Evolutionary conservation across 2,113 vertebrate species (phyloP), one percentile per base, ranked within the genome.

Genomic region (Lasiurus cinereus): DNA sequence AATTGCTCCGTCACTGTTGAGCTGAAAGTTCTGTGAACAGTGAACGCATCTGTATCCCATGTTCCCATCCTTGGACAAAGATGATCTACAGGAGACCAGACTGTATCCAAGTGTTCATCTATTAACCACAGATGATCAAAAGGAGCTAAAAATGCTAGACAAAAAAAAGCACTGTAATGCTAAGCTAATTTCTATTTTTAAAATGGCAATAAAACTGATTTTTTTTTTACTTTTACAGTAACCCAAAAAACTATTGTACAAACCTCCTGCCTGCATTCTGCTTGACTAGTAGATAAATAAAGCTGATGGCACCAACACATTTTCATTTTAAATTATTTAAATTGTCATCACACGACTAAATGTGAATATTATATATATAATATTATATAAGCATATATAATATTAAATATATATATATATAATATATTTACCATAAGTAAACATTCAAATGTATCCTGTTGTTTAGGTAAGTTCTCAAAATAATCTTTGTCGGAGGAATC

Each of bases 401-500:
- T 70, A 54, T 31, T 39, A 39, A 3, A 39, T 39, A 39, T 39
- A 1, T 22, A 15, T 62, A 1, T 70, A 19, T 13, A 21, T 7
- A 43, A 12, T 54, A 67, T 12, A 0, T 59, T 43, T 19, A 11
- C 50, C 39, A 31, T 31, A 62, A 62, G 46, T 43, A 86, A 56
- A 78, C 73, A 9, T 94, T 80, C 64, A 59, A 77, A 64, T 22
- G 12, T 88, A 73, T 67, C 5, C 67, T 79, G 29, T 54, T 79
- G 29, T 54, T 96, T 62, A 66, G 4, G 62, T 69, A 78, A 62
- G 8, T 14, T 77, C 33, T 95, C 33, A 59, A 50, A 72, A 83
- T 95, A 79, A 66, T 62, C 9, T 90, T 76, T 79, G 18, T 73
- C n/a, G n/a, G n/a, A n/a, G n/a, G n/a, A n/a, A n/a, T n/a, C n/a